Evolutionary conservation across 2,113 vertebrate genomes (phyloP).

Genomic region (Heliornis fulica): DNA sequence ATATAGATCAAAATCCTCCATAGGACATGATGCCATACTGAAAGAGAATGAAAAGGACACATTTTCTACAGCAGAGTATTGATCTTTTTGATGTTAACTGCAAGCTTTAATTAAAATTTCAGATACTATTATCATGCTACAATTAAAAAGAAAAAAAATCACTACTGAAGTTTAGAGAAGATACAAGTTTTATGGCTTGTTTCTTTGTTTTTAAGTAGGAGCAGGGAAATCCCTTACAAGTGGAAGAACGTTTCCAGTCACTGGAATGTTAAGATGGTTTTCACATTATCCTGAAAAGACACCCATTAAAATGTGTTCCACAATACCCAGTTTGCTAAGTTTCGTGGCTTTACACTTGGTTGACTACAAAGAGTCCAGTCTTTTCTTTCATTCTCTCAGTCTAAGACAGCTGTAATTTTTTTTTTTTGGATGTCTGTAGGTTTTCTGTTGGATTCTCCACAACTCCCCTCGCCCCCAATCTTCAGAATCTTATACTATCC

Average conservation of each 20-base stretch:
- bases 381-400: neutral
- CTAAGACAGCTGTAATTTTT: neutral
- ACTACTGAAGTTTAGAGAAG: neutral
- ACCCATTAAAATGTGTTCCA: neutral
- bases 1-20: neutral
- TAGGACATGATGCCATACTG: neutral
- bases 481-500: neutral
- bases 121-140: neutral
- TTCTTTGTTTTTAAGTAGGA: neutral
- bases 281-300: neutral
- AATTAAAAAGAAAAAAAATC: neutral
- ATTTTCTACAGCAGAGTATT: neutral
- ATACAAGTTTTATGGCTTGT: neutral
- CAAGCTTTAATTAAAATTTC: conserved; percentile 14
- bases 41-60: neutral
- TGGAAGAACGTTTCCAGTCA: neutral
- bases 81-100: neutral
- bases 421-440: no score
- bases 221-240: neutral
- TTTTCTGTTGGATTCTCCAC: no score
- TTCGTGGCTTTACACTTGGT: neutral
- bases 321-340: neutral
- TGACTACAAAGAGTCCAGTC: neutral
- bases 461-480: no score
- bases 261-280: neutral